These are phyloP conservation scores for Drosophila jambulina DNA, from an alignment of 1,140 invertebrate species.

Conservation along the genomic window DNA sequence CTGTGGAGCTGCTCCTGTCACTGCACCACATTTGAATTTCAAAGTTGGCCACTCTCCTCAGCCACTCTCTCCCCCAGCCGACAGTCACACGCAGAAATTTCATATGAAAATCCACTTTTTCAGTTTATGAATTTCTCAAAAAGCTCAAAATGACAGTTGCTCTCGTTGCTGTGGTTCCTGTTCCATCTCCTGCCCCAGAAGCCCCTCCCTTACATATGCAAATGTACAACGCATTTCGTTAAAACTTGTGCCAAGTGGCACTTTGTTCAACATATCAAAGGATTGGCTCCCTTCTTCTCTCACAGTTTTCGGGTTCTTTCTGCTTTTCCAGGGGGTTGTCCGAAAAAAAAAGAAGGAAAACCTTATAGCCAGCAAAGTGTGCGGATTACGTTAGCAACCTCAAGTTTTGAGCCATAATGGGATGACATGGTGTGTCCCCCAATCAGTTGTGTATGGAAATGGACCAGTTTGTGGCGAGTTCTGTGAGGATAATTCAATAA, in stretches of 20 bases:
- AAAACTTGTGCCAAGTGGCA: constrained; percentile 77
- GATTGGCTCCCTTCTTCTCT: constrained; percentile 43
- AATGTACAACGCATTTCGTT: constrained; percentile 67
- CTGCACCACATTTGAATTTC: constrained; percentile 77
- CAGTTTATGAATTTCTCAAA: constrained; percentile 84
- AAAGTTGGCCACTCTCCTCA: constrained; percentile 46
- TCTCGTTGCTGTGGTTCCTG: constrained; percentile 39
- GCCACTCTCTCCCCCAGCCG: neutral
- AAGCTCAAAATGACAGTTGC: constrained; percentile 77
- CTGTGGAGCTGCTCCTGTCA: constrained; percentile 54
- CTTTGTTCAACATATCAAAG: constrained; percentile 79
- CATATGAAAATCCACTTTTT: constrained; percentile 83
- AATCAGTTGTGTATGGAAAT: constrained; percentile 13
- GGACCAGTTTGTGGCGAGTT: constrained; percentile 27
- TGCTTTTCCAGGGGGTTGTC: constrained; percentile 26
- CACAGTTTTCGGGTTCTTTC: neutral
- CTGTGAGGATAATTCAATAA: constrained; percentile 34
- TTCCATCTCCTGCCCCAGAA: neutral
- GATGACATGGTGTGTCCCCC: constrained; percentile 25
- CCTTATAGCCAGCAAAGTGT: constrained; percentile 27
- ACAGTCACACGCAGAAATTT: constrained; percentile 75
- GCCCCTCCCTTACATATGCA: constrained; percentile 53
- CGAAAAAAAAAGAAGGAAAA: constrained; percentile 8
- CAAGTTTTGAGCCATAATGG: constrained; percentile 31
- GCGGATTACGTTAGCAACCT: constrained; percentile 41